Percentiles rank a stretch among this genome's conserved stretches.
Conservation (phyloP, 2,888 invertebrate genomes). For the Drosophila leonis region DNA sequence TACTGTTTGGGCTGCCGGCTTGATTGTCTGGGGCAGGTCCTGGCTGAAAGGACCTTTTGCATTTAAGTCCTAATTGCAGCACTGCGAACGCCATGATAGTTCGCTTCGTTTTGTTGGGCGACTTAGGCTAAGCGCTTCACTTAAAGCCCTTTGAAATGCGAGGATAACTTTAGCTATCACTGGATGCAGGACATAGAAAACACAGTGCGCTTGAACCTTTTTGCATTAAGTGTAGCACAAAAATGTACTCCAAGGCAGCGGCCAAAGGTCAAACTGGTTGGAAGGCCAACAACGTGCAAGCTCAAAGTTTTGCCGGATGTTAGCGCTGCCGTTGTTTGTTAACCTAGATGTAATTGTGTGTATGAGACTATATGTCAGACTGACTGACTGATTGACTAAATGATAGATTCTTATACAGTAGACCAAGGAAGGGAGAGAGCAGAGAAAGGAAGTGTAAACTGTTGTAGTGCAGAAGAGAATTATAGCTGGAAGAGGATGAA, state of each 20-base stretch:
- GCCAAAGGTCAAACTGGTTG: slow-evolving; percentile 22
- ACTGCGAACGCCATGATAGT: slow-evolving; percentile 59
- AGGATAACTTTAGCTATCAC: slow-evolving; percentile 33
- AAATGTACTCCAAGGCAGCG: slow-evolving; percentile 47
- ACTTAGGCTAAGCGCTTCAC: slow-evolving; percentile 69
- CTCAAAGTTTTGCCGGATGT: slow-evolving; percentile 7
- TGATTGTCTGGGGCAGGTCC: slow-evolving; percentile 55
- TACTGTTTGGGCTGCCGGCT: slow-evolving; percentile 36
- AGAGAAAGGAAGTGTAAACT: background rate
- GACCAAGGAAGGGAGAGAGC: background rate
- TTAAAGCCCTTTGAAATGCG: slow-evolving; percentile 59
- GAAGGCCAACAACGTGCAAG: slow-evolving; percentile 6
- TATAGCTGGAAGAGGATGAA: background rate
- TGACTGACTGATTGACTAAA: background rate
- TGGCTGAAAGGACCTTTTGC: slow-evolving; percentile 51
- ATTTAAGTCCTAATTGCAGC: slow-evolving; percentile 75
- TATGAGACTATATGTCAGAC: slow-evolving; percentile 1
- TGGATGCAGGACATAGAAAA: slow-evolving; percentile 14
- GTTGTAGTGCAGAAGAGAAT: background rate
- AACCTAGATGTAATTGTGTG: background rate
- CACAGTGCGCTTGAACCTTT: background rate
- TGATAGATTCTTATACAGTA: background rate
- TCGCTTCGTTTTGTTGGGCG: slow-evolving; percentile 55
- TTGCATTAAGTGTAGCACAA: slow-evolving; percentile 44
- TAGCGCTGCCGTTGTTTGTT: background rate